phyloP scores from a whole-genome alignment of 2,797 vertebrate genomes.

The Propithecus perrieri region DNA sequence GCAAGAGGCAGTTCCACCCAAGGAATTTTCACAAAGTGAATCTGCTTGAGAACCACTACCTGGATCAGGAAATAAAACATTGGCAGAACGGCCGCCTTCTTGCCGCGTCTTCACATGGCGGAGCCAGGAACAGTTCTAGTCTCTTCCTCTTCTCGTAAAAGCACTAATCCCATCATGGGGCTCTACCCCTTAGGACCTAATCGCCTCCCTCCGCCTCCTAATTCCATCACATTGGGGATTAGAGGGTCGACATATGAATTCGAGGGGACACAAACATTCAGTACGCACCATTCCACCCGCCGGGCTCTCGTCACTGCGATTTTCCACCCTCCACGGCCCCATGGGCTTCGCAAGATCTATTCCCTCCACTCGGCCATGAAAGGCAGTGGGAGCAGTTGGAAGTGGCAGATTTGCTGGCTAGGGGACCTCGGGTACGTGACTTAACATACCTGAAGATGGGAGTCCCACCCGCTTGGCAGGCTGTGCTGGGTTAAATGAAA shows the following conservation, averaged over 20 bases:
- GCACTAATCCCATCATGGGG: neutral
- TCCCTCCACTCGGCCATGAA: neutral
- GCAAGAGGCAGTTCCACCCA: neutral
- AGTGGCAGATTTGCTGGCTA: neutral
- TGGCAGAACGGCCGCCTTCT: neutral
- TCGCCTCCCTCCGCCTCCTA: neutral
- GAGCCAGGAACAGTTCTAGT: neutral
- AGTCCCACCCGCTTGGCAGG: neutral
- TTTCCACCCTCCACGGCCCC: neutral
- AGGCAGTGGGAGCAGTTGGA: rapidly evolving
- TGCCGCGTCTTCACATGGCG: neutral
- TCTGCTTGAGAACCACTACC: neutral
- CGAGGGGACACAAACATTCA: neutral
- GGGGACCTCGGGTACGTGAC: neutral
- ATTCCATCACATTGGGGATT: neutral
- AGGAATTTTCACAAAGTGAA: neutral
- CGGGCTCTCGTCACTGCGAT: neutral
- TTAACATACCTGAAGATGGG: neutral
- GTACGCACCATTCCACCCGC: neutral
- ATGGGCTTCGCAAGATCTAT: neutral
- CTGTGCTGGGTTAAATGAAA: neutral
- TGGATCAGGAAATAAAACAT: neutral
- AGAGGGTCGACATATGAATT: neutral
- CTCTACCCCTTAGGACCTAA: neutral
- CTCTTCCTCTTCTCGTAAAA: neutral